Evolutionary conservation across 2,888 invertebrate species (phyloP), one percentile per base, ranked within the genome.

Genomic region (Geophilus truncorum): DNA sequence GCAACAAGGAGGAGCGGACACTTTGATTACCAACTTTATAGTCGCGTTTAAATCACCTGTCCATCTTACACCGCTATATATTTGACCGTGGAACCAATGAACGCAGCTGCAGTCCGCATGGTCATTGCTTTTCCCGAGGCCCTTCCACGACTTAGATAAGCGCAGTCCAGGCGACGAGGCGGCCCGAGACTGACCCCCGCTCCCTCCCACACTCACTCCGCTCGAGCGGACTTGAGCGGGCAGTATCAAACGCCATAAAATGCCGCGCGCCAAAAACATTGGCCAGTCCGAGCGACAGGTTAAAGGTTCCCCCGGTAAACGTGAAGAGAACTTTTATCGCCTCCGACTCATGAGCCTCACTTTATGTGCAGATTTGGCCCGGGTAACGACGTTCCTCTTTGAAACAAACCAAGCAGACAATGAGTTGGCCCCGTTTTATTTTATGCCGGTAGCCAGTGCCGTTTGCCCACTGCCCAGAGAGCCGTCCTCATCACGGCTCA

Each of bases 11-110:
- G 70, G 28, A 70, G 70, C 70, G 70, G 70, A 70, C 70, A 70
- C 70, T 70, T 70, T 70, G 70, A 70, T 70, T 70, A 70, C 70
- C 70, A 70, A 70, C 70, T 70, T 70, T 70, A 70, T 70, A 70
- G 70, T 70, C 70, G 25, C 70, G 70, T 70, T 70, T 70, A 70
- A 70, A 70, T 70, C 70, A 70, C 70, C 70, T 70, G 70, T 70
- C 70, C 70, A 70, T 70, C 70, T 70, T 70, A 70, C 70, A 70
- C 10, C 70, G 70, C 70, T 70, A 70, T 70, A 70, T 70, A 70
- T 70, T 70, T 70, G 70, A 70, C 70, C 70, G 70, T 25, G 25
- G 70, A 70, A 28, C 70, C 70, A 70, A 70, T 70, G 70, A 70
- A 28, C 70, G 70, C 70, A 70, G 70, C 70, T 70, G 70, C 70